These are phyloP conservation scores for Microtus oregoni DNA, from an alignment of 2,113 vertebrate genomes.

Conservation along the genomic window DNA sequence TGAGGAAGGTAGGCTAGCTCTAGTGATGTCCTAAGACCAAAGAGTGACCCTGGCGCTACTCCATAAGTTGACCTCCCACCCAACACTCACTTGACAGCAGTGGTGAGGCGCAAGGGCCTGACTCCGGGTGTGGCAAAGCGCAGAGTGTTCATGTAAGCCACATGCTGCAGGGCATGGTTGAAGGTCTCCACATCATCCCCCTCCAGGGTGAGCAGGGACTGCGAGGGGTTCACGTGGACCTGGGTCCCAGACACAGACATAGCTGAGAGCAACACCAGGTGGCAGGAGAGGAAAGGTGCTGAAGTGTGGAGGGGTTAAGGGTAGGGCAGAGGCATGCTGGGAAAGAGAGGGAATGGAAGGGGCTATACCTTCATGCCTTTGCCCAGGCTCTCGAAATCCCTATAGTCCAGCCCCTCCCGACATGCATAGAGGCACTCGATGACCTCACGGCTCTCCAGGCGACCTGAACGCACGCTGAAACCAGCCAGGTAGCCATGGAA, in stretches of 20 bases:
- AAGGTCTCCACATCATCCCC: conserved; percentile 98
- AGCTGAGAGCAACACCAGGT: conserved; percentile 66
- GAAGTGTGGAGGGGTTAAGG: not conserved
- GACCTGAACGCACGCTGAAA: conserved; percentile 96
- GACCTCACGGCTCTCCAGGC: conserved; percentile 97
- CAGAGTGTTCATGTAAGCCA: conserved; percentile 97
- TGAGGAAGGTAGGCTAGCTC: not conserved
- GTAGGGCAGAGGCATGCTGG: conserved; percentile 12
- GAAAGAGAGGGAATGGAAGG: conserved; percentile 53
- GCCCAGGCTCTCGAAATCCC: conserved; percentile 98
- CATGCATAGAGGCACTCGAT: conserved; percentile 99
- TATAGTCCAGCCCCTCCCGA: conserved; percentile 98
- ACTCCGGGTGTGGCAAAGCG: conserved; percentile 98
- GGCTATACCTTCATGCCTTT: conserved; percentile 98
- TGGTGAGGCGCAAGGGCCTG: conserved; percentile 95
- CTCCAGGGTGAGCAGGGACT: conserved; percentile 96
- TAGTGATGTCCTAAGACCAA: not conserved
- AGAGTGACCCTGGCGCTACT: not conserved
- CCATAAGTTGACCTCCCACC: not conserved
- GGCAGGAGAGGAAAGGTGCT: conserved; percentile 12
- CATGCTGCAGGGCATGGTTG: conserved; percentile 97
- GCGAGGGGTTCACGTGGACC: conserved; percentile 99
- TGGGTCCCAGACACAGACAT: conserved; percentile 85
- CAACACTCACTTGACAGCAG: conserved; percentile 89
- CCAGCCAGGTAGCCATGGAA: conserved; percentile 98